Conservation (phyloP, 1,140 invertebrate genomes). For the Monomorium pharaonis region DNA sequence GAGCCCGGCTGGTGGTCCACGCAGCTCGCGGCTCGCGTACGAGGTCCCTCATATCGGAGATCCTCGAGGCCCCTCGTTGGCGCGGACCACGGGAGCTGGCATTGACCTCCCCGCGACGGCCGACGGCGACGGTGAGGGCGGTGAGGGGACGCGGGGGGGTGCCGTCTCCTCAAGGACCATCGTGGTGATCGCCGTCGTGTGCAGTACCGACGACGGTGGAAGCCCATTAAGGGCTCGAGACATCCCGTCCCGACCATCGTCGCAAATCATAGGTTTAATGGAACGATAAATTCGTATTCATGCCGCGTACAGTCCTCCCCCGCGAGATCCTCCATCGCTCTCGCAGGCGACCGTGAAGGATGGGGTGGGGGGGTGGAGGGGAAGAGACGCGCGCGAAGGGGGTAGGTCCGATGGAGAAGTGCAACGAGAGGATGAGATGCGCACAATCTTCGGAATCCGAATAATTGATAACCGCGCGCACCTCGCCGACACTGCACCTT, state of each 20-base stretch:
- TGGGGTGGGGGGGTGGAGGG: too few species aligned
- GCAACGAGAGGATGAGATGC: not conserved
- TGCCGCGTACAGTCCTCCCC: constrained; percentile 29
- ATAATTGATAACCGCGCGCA: constrained; percentile 42
- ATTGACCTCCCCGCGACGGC: constrained; percentile 61
- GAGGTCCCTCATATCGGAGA: constrained; percentile 46
- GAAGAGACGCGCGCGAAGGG: not conserved
- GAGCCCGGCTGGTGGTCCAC: constrained; percentile 45
- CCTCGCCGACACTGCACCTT: not conserved
- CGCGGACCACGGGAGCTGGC: constrained; percentile 43
- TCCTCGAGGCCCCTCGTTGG: constrained; percentile 27
- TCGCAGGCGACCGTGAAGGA: too few species aligned
- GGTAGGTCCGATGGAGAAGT: not conserved
- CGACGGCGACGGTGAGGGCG: not conserved
- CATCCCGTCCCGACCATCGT: constrained; percentile 33
- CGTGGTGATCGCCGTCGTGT: constrained; percentile 42
- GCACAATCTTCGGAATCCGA: constrained; percentile 32
- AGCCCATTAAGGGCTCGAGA: constrained; percentile 65
- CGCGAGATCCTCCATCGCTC: not conserved
- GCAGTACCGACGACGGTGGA: constrained; percentile 57
- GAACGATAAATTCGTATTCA: constrained; percentile 70
- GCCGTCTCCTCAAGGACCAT: constrained; percentile 59
- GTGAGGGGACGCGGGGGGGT: not conserved
- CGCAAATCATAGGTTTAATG: constrained; percentile 71
- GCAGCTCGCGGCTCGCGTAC: not conserved